Evolutionary conservation across 1,140 invertebrate genomes (phyloP).

Genomic region (Monomorium pharaonis): DNA sequence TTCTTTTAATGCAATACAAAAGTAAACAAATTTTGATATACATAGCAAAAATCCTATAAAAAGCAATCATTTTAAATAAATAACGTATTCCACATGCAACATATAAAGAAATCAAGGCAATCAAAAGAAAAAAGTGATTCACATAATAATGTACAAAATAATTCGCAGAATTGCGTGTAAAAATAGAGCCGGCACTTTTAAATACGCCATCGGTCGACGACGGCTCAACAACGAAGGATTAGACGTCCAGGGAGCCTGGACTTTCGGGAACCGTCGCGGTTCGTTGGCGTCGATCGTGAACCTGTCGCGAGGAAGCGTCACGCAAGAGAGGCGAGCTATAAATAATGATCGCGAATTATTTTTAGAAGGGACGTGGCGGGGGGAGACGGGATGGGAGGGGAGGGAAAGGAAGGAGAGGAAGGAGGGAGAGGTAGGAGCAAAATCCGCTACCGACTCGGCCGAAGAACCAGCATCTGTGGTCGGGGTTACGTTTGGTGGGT

Average conservation of each 20-base stretch:
- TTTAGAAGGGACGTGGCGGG: constrained; percentile 57
- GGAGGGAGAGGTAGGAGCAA: not conserved
- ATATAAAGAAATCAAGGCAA: not conserved
- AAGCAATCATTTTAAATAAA: not conserved
- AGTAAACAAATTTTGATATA: not conserved
- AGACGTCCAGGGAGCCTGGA: not conserved
- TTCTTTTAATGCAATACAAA: too few species aligned
- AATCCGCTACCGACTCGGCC: constrained; percentile 56
- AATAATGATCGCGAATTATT: constrained; percentile 75
- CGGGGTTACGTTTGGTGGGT: constrained; percentile 71
- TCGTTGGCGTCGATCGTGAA: constrained; percentile 38
- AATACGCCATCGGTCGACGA: not conserved
- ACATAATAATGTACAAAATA: not conserved
- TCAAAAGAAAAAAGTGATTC: not conserved
- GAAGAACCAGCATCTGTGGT: constrained; percentile 63
- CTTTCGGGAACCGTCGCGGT: constrained; percentile 14
- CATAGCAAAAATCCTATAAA: not conserved
- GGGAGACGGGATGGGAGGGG: not conserved
- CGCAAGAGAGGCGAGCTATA: constrained; percentile 58
- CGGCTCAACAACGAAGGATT: not conserved
- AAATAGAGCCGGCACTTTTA: not conserved
- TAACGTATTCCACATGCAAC: not conserved
- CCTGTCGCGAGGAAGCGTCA: constrained; percentile 56
- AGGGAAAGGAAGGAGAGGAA: not conserved
- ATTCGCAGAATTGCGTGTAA: not conserved